Base-by-base conservation (phyloP, 2,888 invertebrate genomes). In the Fragum sueziense region DNA sequence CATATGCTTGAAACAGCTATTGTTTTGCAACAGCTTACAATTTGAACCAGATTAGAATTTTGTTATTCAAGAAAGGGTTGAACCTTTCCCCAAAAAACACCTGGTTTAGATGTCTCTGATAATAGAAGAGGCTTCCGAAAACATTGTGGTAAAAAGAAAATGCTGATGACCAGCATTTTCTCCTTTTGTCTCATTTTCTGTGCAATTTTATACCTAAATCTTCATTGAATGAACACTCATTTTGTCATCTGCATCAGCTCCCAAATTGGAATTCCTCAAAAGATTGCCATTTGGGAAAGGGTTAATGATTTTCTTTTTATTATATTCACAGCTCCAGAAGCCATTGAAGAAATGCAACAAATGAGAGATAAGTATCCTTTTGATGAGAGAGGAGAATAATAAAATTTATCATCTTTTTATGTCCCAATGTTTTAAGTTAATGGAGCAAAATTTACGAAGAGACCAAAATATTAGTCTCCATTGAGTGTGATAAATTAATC, bases 341-440 rank as follows among this genome's bases (percentile, higher is more conserved):
- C 90, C 70, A 87, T 93, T 54, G 92, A 92, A 83, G 92, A 93
- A 74, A 87, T 88, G 84, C 89, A 89, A 68, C 88, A 88, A 68
- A 89, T 89, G 89, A 85, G 89, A 84, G 88, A 89, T 81, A 79
- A 86, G 88, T 91, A 92, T 91, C 92, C 91, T 92, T 62, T 51
- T n/a, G n/a, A n/a, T n/a, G n/a, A n/a, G n/a, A n/a, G n/a, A n/a
- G n/a, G n/a, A n/a, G n/a, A n/a, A n/a, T n/a, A n/a, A n/a, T n/a
- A n/a, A n/a, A n/a, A n/a, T n/a, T n/a, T n/a, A n/a, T n/a, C n/a
- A n/a, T n/a, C n/a, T n/a, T n/a, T n/a, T n/a, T n/a, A n/a, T n/a
- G n/a, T n/a, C n/a, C n/a, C n/a, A n/a, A n/a, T n/a, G n/a, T n/a
- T n/a, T n/a, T n/a, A n/a, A n/a, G n/a, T n/a, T n/a, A n/a, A n/a